These are phyloP conservation scores for Papilio polyxenes DNA, from an alignment of 1,140 invertebrate species.

Conservation along the genomic window DNA sequence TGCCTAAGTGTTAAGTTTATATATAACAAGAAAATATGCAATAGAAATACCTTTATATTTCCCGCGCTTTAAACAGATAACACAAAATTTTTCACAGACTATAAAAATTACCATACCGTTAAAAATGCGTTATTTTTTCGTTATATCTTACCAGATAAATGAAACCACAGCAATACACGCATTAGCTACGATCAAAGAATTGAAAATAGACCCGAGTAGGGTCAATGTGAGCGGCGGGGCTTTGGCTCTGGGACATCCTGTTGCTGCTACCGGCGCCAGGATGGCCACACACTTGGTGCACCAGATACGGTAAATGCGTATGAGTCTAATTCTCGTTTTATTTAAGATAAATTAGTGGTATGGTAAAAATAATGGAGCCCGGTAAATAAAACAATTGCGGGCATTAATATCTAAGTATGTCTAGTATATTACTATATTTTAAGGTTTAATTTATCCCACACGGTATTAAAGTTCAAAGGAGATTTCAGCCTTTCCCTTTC, in stretches of 20 bases:
- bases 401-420: too few species aligned
- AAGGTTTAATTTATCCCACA: too few species aligned
- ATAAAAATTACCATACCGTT: not conserved
- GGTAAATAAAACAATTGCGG: too few species aligned
- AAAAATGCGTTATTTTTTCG: conserved; percentile 1
- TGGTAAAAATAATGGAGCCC: too few species aligned
- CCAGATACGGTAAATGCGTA: conserved; percentile 52
- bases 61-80: not conserved
- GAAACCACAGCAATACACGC: conserved; percentile 92
- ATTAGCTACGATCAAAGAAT: conserved; percentile 83
- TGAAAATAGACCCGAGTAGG: conserved; percentile 86
- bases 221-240: conserved; percentile 93
- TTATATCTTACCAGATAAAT: conserved; percentile 82
- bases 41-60: not conserved
- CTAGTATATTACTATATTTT: too few species aligned
- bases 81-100: not conserved
- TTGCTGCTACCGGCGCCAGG: conserved; percentile 90
- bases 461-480: too few species aligned
- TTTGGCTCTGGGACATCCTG: conserved; percentile 94
- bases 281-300: conserved; percentile 76
- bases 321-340: too few species aligned
- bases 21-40: too few species aligned
- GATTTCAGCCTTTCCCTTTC: too few species aligned
- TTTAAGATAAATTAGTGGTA: too few species aligned
- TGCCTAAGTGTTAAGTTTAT: conserved; percentile 67